Percentiles rank a stretch among this genome's conserved stretches.
These are phyloP conservation scores for Aradus depressus DNA, from an alignment of 2,888 invertebrate species.

Conservation along the genomic window DNA sequence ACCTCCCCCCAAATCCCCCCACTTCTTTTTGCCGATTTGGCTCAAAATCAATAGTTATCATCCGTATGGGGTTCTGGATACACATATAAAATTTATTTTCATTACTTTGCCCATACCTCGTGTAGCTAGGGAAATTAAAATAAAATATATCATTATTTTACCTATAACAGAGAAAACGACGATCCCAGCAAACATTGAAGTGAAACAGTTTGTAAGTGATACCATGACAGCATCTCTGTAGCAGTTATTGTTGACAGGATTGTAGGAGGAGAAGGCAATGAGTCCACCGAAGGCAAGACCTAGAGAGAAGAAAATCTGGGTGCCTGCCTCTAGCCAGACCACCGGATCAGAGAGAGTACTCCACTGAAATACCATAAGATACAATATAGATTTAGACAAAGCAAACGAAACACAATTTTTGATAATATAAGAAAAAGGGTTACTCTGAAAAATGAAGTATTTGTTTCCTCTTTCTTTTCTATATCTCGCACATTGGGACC, in stretches of 20 bases:
- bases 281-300: conserved; percentile 92
- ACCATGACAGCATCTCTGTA: conserved; percentile 88
- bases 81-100: too few relatives aligned
- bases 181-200: conserved; percentile 93
- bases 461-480: not conserved
- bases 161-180: conserved; percentile 92
- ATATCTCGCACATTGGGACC: too few relatives aligned
- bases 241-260: conserved; percentile 93
- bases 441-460: not conserved
- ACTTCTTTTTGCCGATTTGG: too few relatives aligned
- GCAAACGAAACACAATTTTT: not conserved
- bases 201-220: conserved; percentile 83
- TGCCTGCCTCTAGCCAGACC: conserved; percentile 95
- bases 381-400: not conserved
- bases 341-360: conserved; percentile 82
- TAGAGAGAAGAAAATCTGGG: conserved; percentile 93
- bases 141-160: too few relatives aligned
- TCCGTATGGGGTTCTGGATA: too few relatives aligned
- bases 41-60: too few relatives aligned
- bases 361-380: conserved; percentile 46
- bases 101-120: too few relatives aligned
- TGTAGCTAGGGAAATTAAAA: too few relatives aligned
- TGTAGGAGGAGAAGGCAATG: conserved; percentile 93
- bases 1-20: too few relatives aligned
- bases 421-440: not conserved